A percentile compares a stretch with the other conserved stretches of the same genome.
phyloP scores from a whole-genome alignment of 2,797 vertebrate species.

The Pampus argenteus region DNA sequence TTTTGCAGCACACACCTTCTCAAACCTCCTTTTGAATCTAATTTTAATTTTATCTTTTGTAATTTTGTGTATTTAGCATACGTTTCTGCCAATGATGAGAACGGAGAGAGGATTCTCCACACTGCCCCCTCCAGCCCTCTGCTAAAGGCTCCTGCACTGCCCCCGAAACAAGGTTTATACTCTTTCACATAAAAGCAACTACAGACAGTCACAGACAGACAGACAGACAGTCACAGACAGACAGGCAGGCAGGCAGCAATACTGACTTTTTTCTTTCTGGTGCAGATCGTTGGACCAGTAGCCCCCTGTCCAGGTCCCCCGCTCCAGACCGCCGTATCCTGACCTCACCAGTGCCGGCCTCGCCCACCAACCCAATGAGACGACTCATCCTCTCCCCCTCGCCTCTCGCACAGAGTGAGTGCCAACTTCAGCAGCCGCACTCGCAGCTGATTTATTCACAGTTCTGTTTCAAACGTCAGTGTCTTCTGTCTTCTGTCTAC shows the following conservation, averaged over 20 bases:
- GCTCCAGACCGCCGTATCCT: conserved; percentile 79
- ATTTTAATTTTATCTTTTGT: not conserved
- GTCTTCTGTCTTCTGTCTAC: conserved; percentile 31
- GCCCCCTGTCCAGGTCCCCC: conserved; percentile 77
- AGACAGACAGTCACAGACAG: not conserved
- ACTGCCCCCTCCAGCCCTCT: conserved; percentile 76
- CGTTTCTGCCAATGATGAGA: conserved; percentile 88
- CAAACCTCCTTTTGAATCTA: not conserved
- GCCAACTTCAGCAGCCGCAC: not conserved
- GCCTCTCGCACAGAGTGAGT: conserved; percentile 82
- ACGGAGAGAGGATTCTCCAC: conserved; percentile 84
- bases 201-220: not conserved
- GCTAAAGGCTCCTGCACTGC: conserved; percentile 75
- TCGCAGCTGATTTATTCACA: not conserved
- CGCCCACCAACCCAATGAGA: conserved; percentile 84
- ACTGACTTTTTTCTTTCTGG: conserved; percentile 26
- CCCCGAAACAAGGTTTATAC: conserved; percentile 84
- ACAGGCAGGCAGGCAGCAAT: not conserved
- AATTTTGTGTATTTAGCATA: conserved; percentile 79
- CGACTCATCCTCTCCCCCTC: conserved; percentile 85
- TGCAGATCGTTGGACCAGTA: conserved; percentile 77
- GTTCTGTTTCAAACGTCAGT: not conserved
- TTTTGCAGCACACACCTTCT: not conserved
- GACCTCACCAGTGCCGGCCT: conserved; percentile 77
- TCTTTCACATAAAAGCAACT: not conserved